Evolutionary conservation across 1,140 invertebrate genomes (phyloP), one percentile per base, ranked within the genome.

Genomic region (Drosophila nannoptera): DNA sequence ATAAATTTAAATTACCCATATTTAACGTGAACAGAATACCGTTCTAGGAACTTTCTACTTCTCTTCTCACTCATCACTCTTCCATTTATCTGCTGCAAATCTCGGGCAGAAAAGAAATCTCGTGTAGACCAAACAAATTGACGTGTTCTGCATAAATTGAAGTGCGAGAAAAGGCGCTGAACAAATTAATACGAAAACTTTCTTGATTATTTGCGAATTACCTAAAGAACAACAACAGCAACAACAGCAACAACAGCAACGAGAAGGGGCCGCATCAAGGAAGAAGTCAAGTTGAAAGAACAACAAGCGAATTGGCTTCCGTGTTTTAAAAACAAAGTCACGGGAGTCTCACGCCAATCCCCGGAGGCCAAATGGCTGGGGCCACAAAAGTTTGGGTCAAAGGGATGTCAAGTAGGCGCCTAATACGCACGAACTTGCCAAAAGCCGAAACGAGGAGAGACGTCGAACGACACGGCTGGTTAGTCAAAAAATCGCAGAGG

Each of bases 181-280:
- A 60, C 73, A 80, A 84, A 84, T 86, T 84, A 84, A 84, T 84
- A 74, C 80, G 73, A 86, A 84, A 84, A 84, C 60, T 84, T 84
- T 84, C 73, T 86, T 84, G 81, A 86, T 86, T 84, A 84, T 86
- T 84, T 84, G 81, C 74, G 77, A 84, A 86, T 84, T 78, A 84
- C 81, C 77, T 67, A 42, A 70, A 74, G 35, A 61, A 54, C n/a
- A 72, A 49, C 16, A 72, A 43, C 29, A 68, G 48, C 40, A 70
- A 40, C 14, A 58, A 54, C 8, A 58, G 38, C 35, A 42, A 43
- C 16, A 42, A 43, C 22, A 22, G 3, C 1, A 22, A 22, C 1
- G 3, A 22, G 22, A 22, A 22, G 22, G 22, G 22, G 22, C 22
- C 1, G 22, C 22, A 22, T 22, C 22, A 22, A 22, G 22, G 22